phyloP scores from a whole-genome alignment of 1,140 invertebrate species.

The Gonatopus flavifemur region DNA sequence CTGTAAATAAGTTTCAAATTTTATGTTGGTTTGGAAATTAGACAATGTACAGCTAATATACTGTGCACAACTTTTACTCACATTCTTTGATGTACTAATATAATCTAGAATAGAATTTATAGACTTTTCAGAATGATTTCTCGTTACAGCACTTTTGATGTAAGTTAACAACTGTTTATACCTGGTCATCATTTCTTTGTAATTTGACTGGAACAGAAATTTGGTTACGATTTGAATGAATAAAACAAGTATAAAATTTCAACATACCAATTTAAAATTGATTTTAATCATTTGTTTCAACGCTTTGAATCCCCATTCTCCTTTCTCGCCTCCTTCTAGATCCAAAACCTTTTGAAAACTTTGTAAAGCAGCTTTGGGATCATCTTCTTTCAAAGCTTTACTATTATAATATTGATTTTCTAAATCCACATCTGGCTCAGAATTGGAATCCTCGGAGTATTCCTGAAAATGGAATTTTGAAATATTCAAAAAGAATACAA shows the following conservation, averaged over 20 bases:
- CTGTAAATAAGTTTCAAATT: conserved; percentile 57
- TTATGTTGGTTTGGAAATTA: background rate
- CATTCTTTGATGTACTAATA: conserved; percentile 98
- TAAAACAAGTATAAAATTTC: conserved; percentile 4
- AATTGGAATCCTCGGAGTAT: conserved; percentile 95
- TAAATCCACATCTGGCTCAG: conserved; percentile 97
- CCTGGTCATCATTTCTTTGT: conserved; percentile 94
- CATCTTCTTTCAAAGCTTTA: conserved; percentile 97
- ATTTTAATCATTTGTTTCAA: conserved; percentile 99
- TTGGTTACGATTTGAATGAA: conserved; percentile 16
- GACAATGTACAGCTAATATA: conserved; percentile 4
- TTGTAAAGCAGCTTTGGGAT: conserved; percentile 85
- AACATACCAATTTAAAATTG: conserved; percentile 92
- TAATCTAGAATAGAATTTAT: conserved; percentile 99
- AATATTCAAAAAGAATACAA: no score
- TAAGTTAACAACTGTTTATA: conserved; percentile 97
- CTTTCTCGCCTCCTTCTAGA: conserved; percentile 95
- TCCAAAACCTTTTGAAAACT: conserved; percentile 97
- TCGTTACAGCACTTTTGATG: conserved; percentile 97
- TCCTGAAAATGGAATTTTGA: no score
- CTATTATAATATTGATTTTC: conserved; percentile 99
- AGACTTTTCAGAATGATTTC: conserved; percentile 99
- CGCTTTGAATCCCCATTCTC: conserved; percentile 99
- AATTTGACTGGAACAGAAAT: conserved; percentile 75
- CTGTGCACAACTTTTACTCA: conserved; percentile 56